Percentiles rank a stretch among this genome's conserved stretches.
These are phyloP conservation scores for Cardiocondyla obscurior DNA, from an alignment of 1,140 invertebrate genomes.

Conservation along the genomic window DNA sequence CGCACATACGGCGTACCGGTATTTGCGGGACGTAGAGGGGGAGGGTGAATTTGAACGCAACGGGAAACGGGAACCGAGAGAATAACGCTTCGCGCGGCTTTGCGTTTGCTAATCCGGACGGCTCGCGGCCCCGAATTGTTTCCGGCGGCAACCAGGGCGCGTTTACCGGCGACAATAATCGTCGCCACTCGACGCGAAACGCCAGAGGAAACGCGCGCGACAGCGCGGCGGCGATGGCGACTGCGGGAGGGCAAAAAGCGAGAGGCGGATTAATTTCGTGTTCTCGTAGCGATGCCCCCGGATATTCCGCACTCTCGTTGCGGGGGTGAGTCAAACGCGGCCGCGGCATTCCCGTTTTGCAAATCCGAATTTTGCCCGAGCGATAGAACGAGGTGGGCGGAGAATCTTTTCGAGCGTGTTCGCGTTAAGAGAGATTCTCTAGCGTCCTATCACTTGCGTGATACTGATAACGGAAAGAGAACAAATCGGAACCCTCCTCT, in stretches of 20 bases:
- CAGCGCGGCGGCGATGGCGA: background rate
- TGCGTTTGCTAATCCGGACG: slow-evolving; percentile 56
- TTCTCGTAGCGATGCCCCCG: slow-evolving; percentile 7
- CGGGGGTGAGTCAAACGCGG: background rate
- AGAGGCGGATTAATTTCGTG: slow-evolving; percentile 47
- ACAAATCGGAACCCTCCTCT: too few species aligned
- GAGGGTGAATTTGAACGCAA: background rate
- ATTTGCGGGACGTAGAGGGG: background rate
- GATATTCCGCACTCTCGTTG: slow-evolving; percentile 19
- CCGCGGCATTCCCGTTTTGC: background rate
- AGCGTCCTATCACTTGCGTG: background rate
- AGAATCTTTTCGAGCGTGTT: background rate
- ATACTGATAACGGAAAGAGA: background rate
- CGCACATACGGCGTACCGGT: background rate
- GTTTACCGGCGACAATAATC: slow-evolving; percentile 58
- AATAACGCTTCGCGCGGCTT: background rate
- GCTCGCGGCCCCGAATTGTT: slow-evolving; percentile 55
- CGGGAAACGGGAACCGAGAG: background rate
- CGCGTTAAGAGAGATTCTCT: background rate
- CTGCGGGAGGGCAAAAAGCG: slow-evolving; percentile 57
- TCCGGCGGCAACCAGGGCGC: slow-evolving; percentile 5
- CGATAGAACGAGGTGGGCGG: background rate
- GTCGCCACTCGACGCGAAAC: slow-evolving; percentile 22
- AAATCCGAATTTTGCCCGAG: slow-evolving; percentile 17
- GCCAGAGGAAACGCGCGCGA: slow-evolving; percentile 5